phyloP scores from a whole-genome alignment of 2,888 invertebrate species.

The Odontomyia ornata region DNA sequence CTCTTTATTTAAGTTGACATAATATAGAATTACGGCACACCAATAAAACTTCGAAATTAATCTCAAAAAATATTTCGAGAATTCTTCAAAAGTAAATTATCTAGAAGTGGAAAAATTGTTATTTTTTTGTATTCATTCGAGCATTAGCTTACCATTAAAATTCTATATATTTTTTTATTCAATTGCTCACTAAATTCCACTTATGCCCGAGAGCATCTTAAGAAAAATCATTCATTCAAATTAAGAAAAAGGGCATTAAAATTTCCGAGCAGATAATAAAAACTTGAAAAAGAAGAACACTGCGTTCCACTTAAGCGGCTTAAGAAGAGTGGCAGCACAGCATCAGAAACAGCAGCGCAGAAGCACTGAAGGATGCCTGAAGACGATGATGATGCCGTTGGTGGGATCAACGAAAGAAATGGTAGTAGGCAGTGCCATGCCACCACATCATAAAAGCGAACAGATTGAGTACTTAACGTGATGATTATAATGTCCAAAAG shows the following conservation, averaged over 20 bases:
- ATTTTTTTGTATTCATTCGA: background rate
- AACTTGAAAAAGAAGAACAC: conserved; percentile 8
- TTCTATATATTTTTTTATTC: conserved; percentile 20
- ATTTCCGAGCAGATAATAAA: conserved; percentile 21
- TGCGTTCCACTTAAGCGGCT: conserved; percentile 32
- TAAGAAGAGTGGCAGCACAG: background rate
- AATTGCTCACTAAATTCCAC: conserved; percentile 21
- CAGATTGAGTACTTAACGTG: conserved; percentile 34
- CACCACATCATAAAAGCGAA: conserved; percentile 35
- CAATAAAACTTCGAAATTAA: conserved; percentile 22
- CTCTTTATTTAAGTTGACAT: conserved; percentile 18
- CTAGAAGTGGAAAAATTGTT: background rate
- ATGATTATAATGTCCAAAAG: conserved; percentile 34
- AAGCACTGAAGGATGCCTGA: background rate
- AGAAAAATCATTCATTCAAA: conserved; percentile 31
- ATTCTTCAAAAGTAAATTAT: background rate
- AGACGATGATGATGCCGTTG: background rate
- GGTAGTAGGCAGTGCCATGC: conserved; percentile 28
- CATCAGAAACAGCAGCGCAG: background rate
- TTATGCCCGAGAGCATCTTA: conserved; percentile 20
- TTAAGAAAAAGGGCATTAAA: conserved; percentile 38
- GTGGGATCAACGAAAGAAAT: background rate
- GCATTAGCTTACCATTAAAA: conserved; percentile 32
- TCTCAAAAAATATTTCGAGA: conserved; percentile 6
- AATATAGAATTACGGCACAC: conserved; percentile 11